phyloP scores from a whole-genome alignment of 2,797 vertebrate species.

The Coracias cyanogaster region DNA sequence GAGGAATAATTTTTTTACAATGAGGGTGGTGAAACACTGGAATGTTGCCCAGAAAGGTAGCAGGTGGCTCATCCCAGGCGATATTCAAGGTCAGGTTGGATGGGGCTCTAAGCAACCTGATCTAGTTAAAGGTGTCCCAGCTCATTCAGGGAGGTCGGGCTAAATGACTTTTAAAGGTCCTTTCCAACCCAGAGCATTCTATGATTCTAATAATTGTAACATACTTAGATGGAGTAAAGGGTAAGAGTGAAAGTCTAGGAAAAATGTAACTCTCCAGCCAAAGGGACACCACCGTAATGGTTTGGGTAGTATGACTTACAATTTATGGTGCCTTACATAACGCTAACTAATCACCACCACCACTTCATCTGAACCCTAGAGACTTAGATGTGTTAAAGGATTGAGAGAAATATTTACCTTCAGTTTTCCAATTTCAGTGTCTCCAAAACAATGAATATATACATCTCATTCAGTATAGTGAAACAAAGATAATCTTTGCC shows the following conservation, averaged over 20 bases:
- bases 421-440: neutral
- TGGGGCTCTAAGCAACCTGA: neutral
- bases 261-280: neutral
- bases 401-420: neutral
- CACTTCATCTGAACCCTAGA: neutral
- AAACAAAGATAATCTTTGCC: neutral
- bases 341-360: neutral
- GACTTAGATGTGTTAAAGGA: neutral
- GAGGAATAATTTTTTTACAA: neutral
- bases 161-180: neutral
- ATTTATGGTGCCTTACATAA: neutral
- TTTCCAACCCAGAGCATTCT: neutral
- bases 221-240: neutral
- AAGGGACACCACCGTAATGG: neutral
- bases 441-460: neutral
- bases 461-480: fast-evolving
- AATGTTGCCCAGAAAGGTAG: neutral
- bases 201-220: neutral
- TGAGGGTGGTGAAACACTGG: neutral
- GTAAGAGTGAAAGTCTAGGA: neutral
- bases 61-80: neutral
- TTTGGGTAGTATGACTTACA: neutral
- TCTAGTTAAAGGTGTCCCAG: neutral
- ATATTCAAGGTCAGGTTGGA: neutral
- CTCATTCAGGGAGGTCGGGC: neutral